phyloP scores from a whole-genome alignment of 2,113 vertebrate genomes.

The Ceratotherium simum region DNA sequence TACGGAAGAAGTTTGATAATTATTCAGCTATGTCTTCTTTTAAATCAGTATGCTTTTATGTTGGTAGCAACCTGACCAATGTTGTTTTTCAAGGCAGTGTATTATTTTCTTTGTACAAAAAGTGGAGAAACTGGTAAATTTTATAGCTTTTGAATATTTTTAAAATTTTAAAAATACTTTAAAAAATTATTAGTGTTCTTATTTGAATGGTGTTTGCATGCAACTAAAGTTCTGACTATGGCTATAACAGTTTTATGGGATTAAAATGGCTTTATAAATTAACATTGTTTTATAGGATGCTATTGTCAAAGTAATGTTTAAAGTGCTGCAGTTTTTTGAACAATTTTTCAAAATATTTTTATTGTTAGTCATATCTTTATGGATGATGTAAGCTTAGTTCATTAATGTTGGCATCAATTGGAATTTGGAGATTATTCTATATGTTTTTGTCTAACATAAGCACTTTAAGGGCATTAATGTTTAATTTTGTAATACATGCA shows the following conservation, averaged over 20 bases:
- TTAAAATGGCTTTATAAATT: not conserved
- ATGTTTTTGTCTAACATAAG: not conserved
- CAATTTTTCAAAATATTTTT: not conserved
- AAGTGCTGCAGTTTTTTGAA: not conserved
- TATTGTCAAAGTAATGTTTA: not conserved
- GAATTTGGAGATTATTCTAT: not conserved
- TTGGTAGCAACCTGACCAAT: not conserved
- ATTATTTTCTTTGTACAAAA: not conserved
- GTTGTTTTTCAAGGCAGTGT: not conserved
- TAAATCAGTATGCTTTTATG: not conserved
- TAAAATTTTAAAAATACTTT: not conserved
- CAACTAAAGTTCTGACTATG: not conserved
- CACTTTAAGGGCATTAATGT: not conserved
- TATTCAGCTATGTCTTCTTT: not conserved
- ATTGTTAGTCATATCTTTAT: not conserved
- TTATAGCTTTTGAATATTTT: not conserved
- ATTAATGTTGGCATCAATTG: not conserved
- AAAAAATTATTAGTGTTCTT: not conserved
- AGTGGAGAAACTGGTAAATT: not conserved
- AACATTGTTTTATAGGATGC: not conserved
- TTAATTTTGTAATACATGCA: not conserved
- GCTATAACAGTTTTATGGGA: not conserved
- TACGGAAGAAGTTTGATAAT: not conserved
- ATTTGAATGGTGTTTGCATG: not conserved
- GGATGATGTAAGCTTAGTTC: not conserved